A percentile compares a stretch with the other conserved stretches of the same genome.
Conservation (phyloP, 2,888 invertebrate genomes). For the Toxonevra muliebris region DNA sequence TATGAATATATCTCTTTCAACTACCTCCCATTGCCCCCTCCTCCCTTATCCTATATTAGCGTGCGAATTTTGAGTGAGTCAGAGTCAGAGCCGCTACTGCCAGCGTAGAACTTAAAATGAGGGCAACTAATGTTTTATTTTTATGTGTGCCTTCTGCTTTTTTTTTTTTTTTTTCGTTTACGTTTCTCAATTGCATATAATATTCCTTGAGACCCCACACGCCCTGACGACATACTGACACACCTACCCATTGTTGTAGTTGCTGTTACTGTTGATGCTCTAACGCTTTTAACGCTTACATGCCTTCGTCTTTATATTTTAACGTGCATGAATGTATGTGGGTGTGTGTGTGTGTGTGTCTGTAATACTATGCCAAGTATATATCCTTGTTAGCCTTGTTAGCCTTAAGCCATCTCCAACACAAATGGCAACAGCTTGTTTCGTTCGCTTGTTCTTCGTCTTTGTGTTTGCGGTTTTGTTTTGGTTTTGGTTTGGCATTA, state of each 20-base stretch:
- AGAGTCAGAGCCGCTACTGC: too few relatives aligned
- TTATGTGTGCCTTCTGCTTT: too few relatives aligned
- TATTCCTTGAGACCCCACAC: too few relatives aligned
- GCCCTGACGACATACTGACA: too few relatives aligned
- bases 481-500: background rate
- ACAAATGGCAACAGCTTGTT: slow-evolving; percentile 29
- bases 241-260: too few relatives aligned
- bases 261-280: background rate
- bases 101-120: too few relatives aligned
- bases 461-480: background rate
- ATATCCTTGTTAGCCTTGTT: slow-evolving; percentile 11
- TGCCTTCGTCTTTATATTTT: background rate
- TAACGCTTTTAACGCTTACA: background rate
- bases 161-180: background rate
- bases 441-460: too few relatives aligned
- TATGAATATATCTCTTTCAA: too few relatives aligned
- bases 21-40: too few relatives aligned
- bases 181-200: background rate
- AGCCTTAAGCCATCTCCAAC: slow-evolving; percentile 19
- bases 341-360: background rate
- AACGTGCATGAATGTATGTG: background rate
- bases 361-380: background rate
- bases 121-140: too few relatives aligned
- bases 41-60: too few relatives aligned
- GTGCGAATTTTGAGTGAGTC: too few relatives aligned